Evolutionary conservation across 2,888 invertebrate species (phyloP), one percentile per base, ranked within the genome.

Genomic region (Agonopterix alstromeriana): DNA sequence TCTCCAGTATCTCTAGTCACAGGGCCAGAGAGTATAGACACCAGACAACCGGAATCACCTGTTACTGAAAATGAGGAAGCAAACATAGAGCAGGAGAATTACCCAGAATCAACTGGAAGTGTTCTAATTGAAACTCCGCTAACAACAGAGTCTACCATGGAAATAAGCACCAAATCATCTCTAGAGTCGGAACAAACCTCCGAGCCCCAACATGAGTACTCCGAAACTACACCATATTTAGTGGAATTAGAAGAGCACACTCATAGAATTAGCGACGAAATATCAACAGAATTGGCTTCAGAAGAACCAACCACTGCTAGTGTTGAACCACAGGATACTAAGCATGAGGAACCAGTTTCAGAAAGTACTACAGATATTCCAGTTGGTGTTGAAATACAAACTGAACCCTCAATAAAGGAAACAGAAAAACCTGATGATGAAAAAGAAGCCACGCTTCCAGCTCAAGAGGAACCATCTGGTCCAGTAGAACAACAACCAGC

Each of bases 171-270:
- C 14, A n/a, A 36, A 27, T 12, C 38, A 12, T 17, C 46, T 40
- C 9, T 38, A 12, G 45, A 49, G 10, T 11, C 60, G 27, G 57
- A 61, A 48, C 46, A 50, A 43, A 53, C 57, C 35, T 52, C 57
- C 36, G 49, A 43, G 38, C 36, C 55, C 48, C 55, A n/a, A 42
- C 47, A 54, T 45, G 58, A 60, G 47, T 53, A 54, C 43, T 60
- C 67, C 35, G 65, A 66, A 52, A 70, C 79, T 10, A 80, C 74
- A 2, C 73, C 77, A 47, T 76, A 74, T 53, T 59, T 75, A 41
- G 69, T 81, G 45, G 79, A 81, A 62, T 62, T 82, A 49, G 70
- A 81, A 60, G 77, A 80, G 58, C 82, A 82, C 49, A 74, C 77
- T 5, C 80, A 78, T 54, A 70, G 70, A 53, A 52, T 57, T 8